These are phyloP conservation scores for Cremastinae sp. DNA, from an alignment of 2,888 invertebrate species.

Conservation along the genomic window DNA sequence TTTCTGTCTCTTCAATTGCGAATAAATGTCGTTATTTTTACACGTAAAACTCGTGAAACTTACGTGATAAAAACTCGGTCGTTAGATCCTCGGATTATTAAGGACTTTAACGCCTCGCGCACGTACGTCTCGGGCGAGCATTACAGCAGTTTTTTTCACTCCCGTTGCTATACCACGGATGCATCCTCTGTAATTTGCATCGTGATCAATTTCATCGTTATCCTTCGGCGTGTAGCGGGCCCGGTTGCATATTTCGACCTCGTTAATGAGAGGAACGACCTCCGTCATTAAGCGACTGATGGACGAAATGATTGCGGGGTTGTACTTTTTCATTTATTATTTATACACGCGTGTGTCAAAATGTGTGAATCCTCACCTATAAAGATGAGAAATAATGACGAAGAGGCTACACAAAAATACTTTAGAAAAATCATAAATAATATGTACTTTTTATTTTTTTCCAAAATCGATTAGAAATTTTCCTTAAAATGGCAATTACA, in stretches of 20 bases:
- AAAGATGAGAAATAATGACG: no score
- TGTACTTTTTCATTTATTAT: no score
- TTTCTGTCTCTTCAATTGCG: conserved; percentile 1
- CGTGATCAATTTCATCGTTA: conserved; percentile 62
- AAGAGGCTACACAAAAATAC: no score
- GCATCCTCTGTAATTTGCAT: conserved; percentile 65
- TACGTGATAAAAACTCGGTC: conserved; percentile 55
- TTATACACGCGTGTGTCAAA: no score
- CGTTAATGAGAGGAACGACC: conserved; percentile 58
- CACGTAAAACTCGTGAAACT: no score
- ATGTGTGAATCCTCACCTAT: no score
- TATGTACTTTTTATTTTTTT: no score
- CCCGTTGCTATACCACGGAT: conserved; percentile 15
- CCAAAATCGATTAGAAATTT: no score
- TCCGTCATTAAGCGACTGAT: conserved; percentile 39
- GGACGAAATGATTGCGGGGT: not conserved
- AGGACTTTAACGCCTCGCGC: conserved; percentile 26
- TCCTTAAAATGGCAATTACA: no score
- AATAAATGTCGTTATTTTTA: conserved; percentile 44
- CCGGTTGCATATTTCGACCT: conserved; percentile 58
- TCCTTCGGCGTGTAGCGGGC: not conserved
- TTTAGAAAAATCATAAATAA: no score
- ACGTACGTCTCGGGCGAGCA: conserved; percentile 13
- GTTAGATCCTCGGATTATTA: conserved; percentile 51
- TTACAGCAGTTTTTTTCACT: conserved; percentile 33